Evolutionary conservation across 64 coral and sea anemone species (phyloP).

Genomic region (Stichodactyla helianthus): DNA sequence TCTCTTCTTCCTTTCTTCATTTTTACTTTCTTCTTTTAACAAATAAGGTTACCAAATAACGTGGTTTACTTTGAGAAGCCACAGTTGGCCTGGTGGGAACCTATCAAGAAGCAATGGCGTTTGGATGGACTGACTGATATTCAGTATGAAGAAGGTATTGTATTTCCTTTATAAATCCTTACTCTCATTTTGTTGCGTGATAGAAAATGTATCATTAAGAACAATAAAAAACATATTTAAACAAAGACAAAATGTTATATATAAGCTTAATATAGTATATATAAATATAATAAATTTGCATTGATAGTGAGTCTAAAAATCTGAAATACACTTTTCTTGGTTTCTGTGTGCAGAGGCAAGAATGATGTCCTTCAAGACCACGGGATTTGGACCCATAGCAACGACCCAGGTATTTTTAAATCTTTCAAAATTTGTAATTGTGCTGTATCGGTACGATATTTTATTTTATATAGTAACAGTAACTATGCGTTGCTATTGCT

Average conservation of each 20-base stretch:
- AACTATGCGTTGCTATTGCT: too few species aligned
- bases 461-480: too few species aligned
- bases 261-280: too few species aligned
- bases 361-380: constrained; percentile 66
- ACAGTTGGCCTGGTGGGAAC: constrained; percentile 81
- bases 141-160: constrained; percentile 82
- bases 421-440: too few species aligned
- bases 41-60: constrained; percentile 64
- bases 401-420: constrained; percentile 43
- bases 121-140: constrained; percentile 73
- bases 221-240: too few species aligned
- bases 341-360: constrained; percentile 34
- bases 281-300: too few species aligned
- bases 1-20: too few species aligned
- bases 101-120: constrained; percentile 78
- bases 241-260: too few species aligned
- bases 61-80: constrained; percentile 89
- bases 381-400: constrained; percentile 71
- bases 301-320: too few species aligned
- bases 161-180: neutral
- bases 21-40: neutral
- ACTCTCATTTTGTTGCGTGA: too few species aligned
- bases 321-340: neutral
- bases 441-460: too few species aligned
- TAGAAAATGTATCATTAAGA: too few species aligned